Base-by-base conservation (phyloP, 2,888 invertebrate genomes). In the Bhutanitis thaidina region DNA sequence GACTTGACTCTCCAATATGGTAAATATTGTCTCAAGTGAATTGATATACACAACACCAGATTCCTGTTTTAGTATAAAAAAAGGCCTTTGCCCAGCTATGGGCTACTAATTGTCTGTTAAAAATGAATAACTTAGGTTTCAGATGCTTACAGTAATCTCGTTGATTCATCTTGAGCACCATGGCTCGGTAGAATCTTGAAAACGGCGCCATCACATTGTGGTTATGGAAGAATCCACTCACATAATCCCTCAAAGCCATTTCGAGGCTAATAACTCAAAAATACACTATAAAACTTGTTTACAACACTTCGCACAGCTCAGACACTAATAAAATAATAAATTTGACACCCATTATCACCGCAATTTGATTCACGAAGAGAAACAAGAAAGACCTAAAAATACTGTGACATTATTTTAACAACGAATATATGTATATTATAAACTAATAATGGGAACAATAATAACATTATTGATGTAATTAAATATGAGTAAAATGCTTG, bases 321-420 rank as follows among this genome's bases (percentile, higher is more conserved):
- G 54, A 70, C 71, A 72, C 66, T 74, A 77, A 60, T 74, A 71
- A 61, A 72, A 76, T 73, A 74, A 78, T 80, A 83, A 71, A 81
- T 87, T 87, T 87, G 87, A 87, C 87, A 87, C 87, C 81, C 82
- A 87, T 87, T 83, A 87, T 87, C 83, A 86, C 86, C 74, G 69
- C 64, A 58, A 73, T 61, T 64, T 60, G 54, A 58, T 48, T 61
- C 56, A 53, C 49, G 52, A 59, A 64, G 59, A 54, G 52, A 53
- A 53, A 56, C 62, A 65, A 54, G 37, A 54, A 55, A 65, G 58
- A 61, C 55, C 43, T 43, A 47, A 38, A 53, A 30, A 45, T 38
- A 49, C 43, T 55, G 55, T 39, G 53, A 56, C 66, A 66, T 66
- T 53, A 56, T 43, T 30, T 44, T 41, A 41, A 36, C 41, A 14